Evolutionary conservation across 2,888 invertebrate genomes (phyloP), one percentile per base, ranked within the genome.

Genomic region (Drosophila lacicola): DNA sequence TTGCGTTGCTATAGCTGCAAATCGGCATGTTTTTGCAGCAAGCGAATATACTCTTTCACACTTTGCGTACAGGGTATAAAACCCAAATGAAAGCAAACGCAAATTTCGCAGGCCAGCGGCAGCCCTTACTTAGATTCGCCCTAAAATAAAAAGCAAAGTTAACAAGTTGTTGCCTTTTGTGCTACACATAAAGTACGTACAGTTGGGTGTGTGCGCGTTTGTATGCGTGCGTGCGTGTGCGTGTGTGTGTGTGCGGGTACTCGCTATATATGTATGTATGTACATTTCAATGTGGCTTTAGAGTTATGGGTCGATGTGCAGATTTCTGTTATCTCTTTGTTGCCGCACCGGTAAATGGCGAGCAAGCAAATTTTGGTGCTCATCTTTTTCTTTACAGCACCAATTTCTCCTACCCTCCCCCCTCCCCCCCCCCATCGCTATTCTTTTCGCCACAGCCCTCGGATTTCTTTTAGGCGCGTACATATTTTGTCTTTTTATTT

Each of bases 131-230:
- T 61, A 53, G 66, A 37, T 64, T 58, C 57, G 41, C 63, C 66
- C 69, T 64, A 81, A 87, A 87, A 83, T 84, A 84, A 83, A 82
- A 84, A 83, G 76, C 85, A 74, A 87, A 83, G 83, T 87, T 84
- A 87, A 87, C 88, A 83, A 83, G 85, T 87, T 74, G 85, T 74
- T 83, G 78, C 70, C 71, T 80, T 75, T 78, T 79, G 64, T 76
- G 70, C 56, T 60, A 49, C 61, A 73, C 58, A 73, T 62, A 78
- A 64, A 73, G 60, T 66, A 56, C 41, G 55, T 41, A 58, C 41
- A 53, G 37, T 42, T 36, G 25, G 19, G 8, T 29, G 29, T 29
- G 29, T 29, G 2, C 2, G 29, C 8, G 29, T 5, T 5, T 46
- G 37, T 51, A 51, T 53, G 29, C 61, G 54, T 45, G 50, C 55